phyloP scores from a whole-genome alignment of 2,113 vertebrate genomes.

The Dipodomys stephensi region DNA sequence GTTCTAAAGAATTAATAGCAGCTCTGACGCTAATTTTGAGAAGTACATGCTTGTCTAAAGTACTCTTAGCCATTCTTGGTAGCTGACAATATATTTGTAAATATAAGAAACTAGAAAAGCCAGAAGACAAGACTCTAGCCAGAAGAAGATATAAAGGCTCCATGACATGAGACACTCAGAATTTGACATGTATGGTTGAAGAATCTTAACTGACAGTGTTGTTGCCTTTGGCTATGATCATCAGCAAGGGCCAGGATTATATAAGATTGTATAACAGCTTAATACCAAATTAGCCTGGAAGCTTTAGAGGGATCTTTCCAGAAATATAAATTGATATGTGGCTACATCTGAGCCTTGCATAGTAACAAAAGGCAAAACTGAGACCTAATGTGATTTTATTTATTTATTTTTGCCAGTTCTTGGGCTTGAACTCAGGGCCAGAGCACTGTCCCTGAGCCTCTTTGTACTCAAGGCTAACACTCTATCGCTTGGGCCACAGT shows the following conservation, averaged over 20 bases:
- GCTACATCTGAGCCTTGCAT: background rate
- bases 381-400: slow-evolving; percentile 20
- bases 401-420: too few species aligned
- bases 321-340: slow-evolving; percentile 31
- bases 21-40: slow-evolving; percentile 21
- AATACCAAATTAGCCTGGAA: slow-evolving; percentile 18
- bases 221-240: background rate
- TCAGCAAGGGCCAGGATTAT: slow-evolving; percentile 33
- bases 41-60: background rate
- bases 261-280: slow-evolving; percentile 27
- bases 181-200: slow-evolving; percentile 8
- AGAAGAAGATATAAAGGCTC: slow-evolving; percentile 47
- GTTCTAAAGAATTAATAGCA: background rate
- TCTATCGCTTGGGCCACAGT: too few species aligned
- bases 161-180: slow-evolving; percentile 48
- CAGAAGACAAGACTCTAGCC: slow-evolving; percentile 31
- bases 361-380: slow-evolving; percentile 16
- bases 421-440: too few species aligned
- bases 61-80: slow-evolving; percentile 16
- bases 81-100: slow-evolving; percentile 24
- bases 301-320: slow-evolving; percentile 16
- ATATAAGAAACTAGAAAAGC: slow-evolving; percentile 30
- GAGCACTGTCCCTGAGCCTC: too few species aligned
- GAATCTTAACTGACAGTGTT: slow-evolving; percentile 46
- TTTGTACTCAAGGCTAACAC: too few species aligned